phyloP scores from a whole-genome alignment of 2,888 invertebrate species.

The Pandemis cinnamomeana region DNA sequence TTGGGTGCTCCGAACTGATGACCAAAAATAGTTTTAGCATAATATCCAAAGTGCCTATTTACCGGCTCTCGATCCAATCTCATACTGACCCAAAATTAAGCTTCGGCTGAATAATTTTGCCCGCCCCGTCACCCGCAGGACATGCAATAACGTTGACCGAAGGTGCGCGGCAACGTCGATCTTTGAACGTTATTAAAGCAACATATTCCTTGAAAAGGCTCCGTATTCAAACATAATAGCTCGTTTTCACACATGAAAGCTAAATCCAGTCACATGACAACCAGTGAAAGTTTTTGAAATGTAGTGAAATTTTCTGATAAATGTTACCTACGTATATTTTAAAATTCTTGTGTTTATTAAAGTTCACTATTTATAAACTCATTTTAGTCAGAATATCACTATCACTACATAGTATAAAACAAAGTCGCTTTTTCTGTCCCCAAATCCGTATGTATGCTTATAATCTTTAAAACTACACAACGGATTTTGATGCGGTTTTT shows the following conservation, averaged over 20 bases:
- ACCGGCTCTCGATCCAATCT: slow-evolving; percentile 39
- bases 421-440: too few species aligned
- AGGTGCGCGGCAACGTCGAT: slow-evolving; percentile 19
- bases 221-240: slow-evolving; percentile 13
- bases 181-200: slow-evolving; percentile 21
- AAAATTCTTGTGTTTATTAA: neutral
- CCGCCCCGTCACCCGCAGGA: slow-evolving; percentile 35
- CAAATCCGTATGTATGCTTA: too few species aligned
- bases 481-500: too few species aligned
- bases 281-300: neutral
- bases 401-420: neutral
- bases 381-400: neutral
- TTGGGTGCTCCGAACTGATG: neutral
- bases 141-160: slow-evolving; percentile 37
- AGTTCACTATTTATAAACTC: neutral
- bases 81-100: slow-evolving; percentile 39
- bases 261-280: too few species aligned
- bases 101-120: slow-evolving; percentile 39
- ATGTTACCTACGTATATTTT: neutral
- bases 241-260: neutral
- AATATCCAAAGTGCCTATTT: slow-evolving; percentile 40
- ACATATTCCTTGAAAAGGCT: slow-evolving; percentile 23
- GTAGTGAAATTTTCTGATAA: neutral
- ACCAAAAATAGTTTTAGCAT: slow-evolving; percentile 38
- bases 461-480: too few species aligned